Conservation (phyloP, 92 coral and sea anemone species). For the Porites divaricata region DNA sequence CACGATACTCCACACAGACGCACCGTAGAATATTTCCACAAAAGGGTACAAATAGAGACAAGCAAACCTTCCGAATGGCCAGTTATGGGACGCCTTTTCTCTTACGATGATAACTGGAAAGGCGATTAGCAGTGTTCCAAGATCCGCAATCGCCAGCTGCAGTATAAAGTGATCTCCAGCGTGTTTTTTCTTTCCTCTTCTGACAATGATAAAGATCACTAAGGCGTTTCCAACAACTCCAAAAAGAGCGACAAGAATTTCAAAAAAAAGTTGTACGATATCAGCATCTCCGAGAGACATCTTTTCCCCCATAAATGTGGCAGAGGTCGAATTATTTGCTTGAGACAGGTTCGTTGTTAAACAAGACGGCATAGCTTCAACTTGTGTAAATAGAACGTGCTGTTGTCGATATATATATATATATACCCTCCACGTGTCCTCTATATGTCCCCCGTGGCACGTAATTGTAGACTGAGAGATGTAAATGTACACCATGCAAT, state of each 20-base stretch:
- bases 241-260: constrained; percentile 28
- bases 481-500: no score
- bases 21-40: constrained; percentile 54
- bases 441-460: no score
- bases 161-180: constrained; percentile 33
- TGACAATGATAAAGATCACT: constrained; percentile 32
- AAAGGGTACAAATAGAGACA: constrained; percentile 54
- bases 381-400: no score
- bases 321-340: background rate
- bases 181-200: constrained; percentile 26
- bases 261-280: background rate
- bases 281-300: background rate
- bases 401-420: no score
- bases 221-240: constrained; percentile 56
- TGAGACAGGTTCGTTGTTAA: background rate
- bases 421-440: no score
- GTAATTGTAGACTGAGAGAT: no score
- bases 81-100: background rate
- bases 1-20: constrained; percentile 39
- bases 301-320: background rate
- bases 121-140: constrained; percentile 39
- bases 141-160: constrained; percentile 65
- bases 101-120: constrained; percentile 22
- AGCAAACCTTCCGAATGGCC: constrained; percentile 46
- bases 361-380: no score